These are phyloP conservation scores for Neodiprion pinetum DNA, from an alignment of 1,140 invertebrate genomes.

Conservation along the genomic window DNA sequence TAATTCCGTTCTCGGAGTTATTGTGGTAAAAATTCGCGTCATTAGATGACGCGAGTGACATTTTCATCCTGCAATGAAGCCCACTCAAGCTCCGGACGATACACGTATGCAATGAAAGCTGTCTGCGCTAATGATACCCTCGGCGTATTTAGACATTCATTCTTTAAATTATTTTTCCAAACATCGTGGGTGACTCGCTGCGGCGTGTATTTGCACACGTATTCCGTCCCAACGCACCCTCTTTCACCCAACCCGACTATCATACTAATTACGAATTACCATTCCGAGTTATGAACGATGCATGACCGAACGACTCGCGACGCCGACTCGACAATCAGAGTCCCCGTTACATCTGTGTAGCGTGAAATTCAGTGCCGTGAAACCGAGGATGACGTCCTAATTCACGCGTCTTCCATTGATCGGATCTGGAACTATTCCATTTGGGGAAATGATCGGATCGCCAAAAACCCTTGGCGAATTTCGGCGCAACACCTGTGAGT, in stretches of 20 bases:
- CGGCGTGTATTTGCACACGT: neutral
- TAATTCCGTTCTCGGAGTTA: no score
- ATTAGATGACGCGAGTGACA: conserved; percentile 7
- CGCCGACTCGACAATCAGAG: no score
- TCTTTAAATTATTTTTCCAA: neutral
- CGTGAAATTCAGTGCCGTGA: no score
- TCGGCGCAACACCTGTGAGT: no score
- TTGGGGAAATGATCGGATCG: no score
- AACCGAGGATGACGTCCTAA: no score
- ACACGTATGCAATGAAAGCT: neutral
- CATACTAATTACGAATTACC: conserved; percentile 7
- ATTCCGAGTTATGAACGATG: neutral
- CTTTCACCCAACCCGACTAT: neutral
- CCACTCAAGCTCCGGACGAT: neutral
- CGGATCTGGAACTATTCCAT: no score
- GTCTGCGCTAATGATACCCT: neutral
- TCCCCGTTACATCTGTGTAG: no score
- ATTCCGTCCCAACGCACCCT: neutral
- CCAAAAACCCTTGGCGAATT: no score
- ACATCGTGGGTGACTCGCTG: neutral
- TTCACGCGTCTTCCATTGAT: no score
- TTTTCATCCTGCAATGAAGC: neutral
- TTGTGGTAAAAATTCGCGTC: neutral
- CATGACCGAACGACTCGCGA: neutral
- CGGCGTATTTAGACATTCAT: no score